Base-by-base conservation (phyloP, 2,888 invertebrate species). In the Aphodius sticticus region DNA sequence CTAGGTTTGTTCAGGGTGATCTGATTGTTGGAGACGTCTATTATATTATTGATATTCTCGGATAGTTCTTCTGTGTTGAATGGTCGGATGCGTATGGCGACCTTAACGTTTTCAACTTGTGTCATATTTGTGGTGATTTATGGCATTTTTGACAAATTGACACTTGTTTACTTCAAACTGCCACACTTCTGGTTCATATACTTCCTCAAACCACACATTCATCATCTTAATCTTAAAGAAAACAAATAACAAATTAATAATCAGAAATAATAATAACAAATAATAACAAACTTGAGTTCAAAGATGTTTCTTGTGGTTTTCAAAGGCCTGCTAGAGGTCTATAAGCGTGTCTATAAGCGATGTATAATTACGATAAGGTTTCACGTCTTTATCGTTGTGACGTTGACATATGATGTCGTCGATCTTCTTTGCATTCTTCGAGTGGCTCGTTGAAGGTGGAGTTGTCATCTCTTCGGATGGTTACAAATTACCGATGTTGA, bases 41-140 rank as follows among this genome's bases (percentile, higher is more conserved):
- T 95, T 69, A 93, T 92, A 14, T 36, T 35, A 12, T 16, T 16
- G 74, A n/a, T 14, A 14, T 79, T 70, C n/a, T 38, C 76, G 9
- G 14, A 16, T 6, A 93, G 90, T 90, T 98, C 98, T 84, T 93
- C 93, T 86, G 93, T 93, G 89, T 95, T 97, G 89, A 97, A 91
- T 0, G 99, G 99, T 74, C 99, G 93, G 82, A 97, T 95, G 76
- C 99, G 92, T n/a, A 99, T 96, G 78, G 97, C 97, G 77, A 99
- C 99, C 77, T 96, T 93, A 69, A 99, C 98, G 92, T 97, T 98
- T 90, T 99, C 98, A 5, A 53, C 53, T 53, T 53, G 53, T 53
- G 53, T 9, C 53, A 53, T 53, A 2, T 53, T 38, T 38, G n/a
- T 38, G 38, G 38, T 7, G 7, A 38, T 38, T 7, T 53, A 9